Evolutionary conservation across 53 echinoderm and acorn worm species (phyloP).

Genomic region (Antedon mediterranea): DNA sequence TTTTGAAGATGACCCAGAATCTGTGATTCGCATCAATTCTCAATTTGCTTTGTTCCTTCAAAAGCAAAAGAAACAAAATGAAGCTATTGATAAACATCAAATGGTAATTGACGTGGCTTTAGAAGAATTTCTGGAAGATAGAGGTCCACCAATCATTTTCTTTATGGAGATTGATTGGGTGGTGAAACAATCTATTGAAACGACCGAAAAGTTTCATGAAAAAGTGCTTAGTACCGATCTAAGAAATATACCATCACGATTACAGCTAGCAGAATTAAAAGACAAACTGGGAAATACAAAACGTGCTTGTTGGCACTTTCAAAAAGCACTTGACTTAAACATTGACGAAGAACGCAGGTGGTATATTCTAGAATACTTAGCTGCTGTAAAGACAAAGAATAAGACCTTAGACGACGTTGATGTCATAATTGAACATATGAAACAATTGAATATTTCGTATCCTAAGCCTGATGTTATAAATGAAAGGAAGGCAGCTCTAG

Average conservation of each 20-base stretch:
- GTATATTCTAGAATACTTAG: too few species aligned
- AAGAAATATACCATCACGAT: too few species aligned
- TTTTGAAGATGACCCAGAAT: not conserved
- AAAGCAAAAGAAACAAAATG: not conserved
- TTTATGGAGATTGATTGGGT: not conserved
- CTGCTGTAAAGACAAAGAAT: not conserved
- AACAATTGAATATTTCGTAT: not conserved
- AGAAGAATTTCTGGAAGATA: not conserved
- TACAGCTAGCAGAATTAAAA: too few species aligned
- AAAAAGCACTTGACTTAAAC: not conserved
- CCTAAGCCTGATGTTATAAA: not conserved
- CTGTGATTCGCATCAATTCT: not conserved
- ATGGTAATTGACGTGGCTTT: not conserved
- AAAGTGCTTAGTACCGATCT: not conserved
- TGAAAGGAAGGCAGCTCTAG: not conserved
- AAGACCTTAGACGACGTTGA: not conserved
- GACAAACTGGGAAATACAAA: too few species aligned
- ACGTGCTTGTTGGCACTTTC: too few species aligned
- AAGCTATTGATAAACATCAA: not conserved
- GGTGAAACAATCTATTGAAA: not conserved
- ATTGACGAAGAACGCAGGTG: too few species aligned
- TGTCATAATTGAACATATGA: not conserved
- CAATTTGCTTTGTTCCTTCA: not conserved
- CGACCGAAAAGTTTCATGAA: not conserved
- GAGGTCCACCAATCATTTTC: not conserved